Base-by-base conservation (phyloP, 2,888 invertebrate species). In the Watsonalla cultraria region DNA sequence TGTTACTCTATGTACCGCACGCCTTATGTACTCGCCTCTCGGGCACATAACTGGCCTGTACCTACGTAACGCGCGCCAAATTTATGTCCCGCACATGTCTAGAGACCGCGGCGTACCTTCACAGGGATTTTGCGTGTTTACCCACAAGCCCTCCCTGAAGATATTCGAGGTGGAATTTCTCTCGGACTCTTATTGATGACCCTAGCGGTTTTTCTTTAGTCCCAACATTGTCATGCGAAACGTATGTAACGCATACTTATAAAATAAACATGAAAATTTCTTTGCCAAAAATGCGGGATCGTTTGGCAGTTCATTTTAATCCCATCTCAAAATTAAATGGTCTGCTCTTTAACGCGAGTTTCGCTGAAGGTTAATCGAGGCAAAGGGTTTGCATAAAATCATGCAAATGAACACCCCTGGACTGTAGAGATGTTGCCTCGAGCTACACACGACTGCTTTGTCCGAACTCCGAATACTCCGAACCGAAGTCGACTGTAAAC, bases 81-180 rank as follows among this genome's bases (percentile, higher is more conserved):
- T 90, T 90, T 90, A 90, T 90, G 90, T 90, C 86, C 88, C 87
- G 90, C 87, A 90, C 90, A 90, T 90, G 90, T 89, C 90, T 90
- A 75, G 86, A 86, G 88, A 89, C 90, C 90, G 88, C 90, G 89
- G 84, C 73, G 84, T 86, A 88, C 90, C 89, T 90, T 89, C 83
- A 80, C 87, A 87, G 87, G 89, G 90, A 88, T 88, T 90, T 89
- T 87, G 88, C 88, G 89, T 90, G 90, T 89, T 86, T 88, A 87
- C 87, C 83, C 81, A 86, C 82, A 81, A 84, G 82, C 82, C 78
- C 75, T 62, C 67, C 73, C 72, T 80, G 75, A 85, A 86, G 86
- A 86, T 88, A 89, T 88, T 86, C 71, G 82, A 84, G 81, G 78
- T 69, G 86, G 87, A 82, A 88, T 88, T 85, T 80, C 66, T 72